phyloP scores from a whole-genome alignment of 2,888 invertebrate genomes.

The Drosophila flavopinicola region DNA sequence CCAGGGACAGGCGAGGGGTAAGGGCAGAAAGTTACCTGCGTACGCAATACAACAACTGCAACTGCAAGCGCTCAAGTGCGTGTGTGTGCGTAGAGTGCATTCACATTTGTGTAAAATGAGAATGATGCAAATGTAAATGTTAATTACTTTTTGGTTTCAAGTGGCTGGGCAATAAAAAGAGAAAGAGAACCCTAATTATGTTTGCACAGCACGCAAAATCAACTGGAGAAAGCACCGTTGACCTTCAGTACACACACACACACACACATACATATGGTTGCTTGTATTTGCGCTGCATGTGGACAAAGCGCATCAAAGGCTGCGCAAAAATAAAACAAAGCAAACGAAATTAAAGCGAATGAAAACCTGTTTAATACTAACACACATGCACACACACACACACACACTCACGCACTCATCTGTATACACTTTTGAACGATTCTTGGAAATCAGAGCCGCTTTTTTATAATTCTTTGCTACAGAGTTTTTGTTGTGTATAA shows the following conservation, averaged over 20 bases:
- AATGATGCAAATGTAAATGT: slow-evolving; percentile 41
- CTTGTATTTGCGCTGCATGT: slow-evolving; percentile 13
- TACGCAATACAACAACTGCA: slow-evolving; percentile 29
- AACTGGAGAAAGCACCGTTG: slow-evolving; percentile 63
- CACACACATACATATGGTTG: background rate
- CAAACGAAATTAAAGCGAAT: slow-evolving; percentile 51
- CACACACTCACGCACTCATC: slow-evolving; percentile 1
- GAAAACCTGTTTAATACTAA: slow-evolving; percentile 54
- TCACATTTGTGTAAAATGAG: slow-evolving; percentile 43
- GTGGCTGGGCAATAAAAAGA: slow-evolving; percentile 42
- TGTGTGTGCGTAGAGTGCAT: slow-evolving; percentile 40
- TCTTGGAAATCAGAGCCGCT: slow-evolving; percentile 63
- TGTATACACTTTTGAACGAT: slow-evolving; percentile 25
- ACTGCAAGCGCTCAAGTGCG: slow-evolving; percentile 7
- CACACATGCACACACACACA: slow-evolving; percentile 13
- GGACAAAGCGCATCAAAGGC: slow-evolving; percentile 60
- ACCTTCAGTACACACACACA: slow-evolving; percentile 49
- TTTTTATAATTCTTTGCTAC: slow-evolving; percentile 53
- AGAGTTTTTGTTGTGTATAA: slow-evolving; percentile 60
- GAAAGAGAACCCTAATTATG: slow-evolving; percentile 54
- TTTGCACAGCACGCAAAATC: slow-evolving; percentile 52
- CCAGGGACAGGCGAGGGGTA: slow-evolving; percentile 19
- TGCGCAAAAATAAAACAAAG: slow-evolving; percentile 48
- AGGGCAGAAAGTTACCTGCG: slow-evolving; percentile 34
- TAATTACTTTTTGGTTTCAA: slow-evolving; percentile 60